These are phyloP conservation scores for Trichechus manatus DNA, from an alignment of 2,113 vertebrate genomes.

Conservation along the genomic window DNA sequence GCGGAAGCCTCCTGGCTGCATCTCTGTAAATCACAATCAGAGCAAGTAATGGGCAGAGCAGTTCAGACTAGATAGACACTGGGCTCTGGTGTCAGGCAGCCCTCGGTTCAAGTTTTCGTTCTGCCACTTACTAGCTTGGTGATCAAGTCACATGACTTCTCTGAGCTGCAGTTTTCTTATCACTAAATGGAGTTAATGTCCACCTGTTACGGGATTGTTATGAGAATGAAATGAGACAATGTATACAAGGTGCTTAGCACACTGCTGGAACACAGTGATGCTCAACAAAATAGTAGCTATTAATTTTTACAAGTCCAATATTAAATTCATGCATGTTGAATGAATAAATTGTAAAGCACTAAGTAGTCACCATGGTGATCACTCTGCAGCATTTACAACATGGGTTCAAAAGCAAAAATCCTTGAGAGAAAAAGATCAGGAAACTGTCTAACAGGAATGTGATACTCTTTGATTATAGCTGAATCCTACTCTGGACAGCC, in stretches of 20 bases:
- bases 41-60: not conserved
- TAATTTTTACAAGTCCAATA: not conserved
- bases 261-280: not conserved
- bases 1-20: not conserved
- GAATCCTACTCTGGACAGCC: not conserved
- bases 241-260: not conserved
- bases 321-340: not conserved
- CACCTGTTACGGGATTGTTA: not conserved
- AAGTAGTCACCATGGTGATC: not conserved
- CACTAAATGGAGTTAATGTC: not conserved
- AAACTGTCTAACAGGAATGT: not conserved
- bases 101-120: not conserved
- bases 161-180: not conserved
- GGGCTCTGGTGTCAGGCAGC: not conserved
- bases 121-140: not conserved
- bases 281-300: not conserved
- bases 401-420: not conserved
- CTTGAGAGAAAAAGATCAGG: not conserved
- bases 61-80: not conserved
- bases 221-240: not conserved
- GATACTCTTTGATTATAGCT: not conserved
- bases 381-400: not conserved
- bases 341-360: not conserved
- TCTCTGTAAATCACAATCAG: not conserved
- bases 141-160: slow-evolving; percentile 34